Conservation (phyloP, 2,888 invertebrate genomes). For the Dicranocentrus wangi region DNA sequence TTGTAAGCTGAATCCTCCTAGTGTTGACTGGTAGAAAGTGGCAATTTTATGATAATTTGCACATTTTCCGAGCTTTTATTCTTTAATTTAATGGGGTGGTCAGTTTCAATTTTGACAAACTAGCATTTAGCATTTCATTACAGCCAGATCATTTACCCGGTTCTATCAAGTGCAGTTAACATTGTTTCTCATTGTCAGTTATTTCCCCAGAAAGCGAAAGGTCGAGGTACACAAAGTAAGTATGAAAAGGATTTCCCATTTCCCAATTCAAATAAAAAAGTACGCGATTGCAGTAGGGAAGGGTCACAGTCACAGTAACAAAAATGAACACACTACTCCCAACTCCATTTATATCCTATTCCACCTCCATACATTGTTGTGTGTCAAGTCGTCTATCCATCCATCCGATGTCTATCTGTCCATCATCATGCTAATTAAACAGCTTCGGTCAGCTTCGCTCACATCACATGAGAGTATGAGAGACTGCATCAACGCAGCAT, state of each 20-base stretch:
- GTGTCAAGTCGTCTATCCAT: constrained; percentile 59
- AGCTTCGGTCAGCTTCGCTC: constrained; percentile 58
- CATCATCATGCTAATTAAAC: constrained; percentile 58
- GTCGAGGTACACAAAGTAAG: too few species aligned
- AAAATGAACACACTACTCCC: constrained; percentile 13
- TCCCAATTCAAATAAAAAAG: neutral
- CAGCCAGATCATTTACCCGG: too few species aligned
- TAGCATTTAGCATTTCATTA: neutral
- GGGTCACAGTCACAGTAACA: too few species aligned
- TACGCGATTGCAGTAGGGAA: neutral
- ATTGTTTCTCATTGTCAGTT: neutral
- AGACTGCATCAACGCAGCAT: neutral
- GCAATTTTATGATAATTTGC: too few species aligned
- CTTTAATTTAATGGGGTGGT: neutral
- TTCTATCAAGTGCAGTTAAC: too few species aligned
- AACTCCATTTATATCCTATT: constrained; percentile 2
- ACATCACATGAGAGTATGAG: constrained; percentile 32
- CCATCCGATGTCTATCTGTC: constrained; percentile 59
- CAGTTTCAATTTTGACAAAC: neutral
- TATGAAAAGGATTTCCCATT: neutral
- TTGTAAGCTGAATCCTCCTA: too few species aligned
- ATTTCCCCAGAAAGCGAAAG: neutral
- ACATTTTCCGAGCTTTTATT: too few species aligned
- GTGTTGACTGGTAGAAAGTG: too few species aligned
- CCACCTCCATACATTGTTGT: constrained; percentile 2